Evolutionary conservation across 2,888 invertebrate genomes (phyloP).

Genomic region (Cryptosula pallasiana): DNA sequence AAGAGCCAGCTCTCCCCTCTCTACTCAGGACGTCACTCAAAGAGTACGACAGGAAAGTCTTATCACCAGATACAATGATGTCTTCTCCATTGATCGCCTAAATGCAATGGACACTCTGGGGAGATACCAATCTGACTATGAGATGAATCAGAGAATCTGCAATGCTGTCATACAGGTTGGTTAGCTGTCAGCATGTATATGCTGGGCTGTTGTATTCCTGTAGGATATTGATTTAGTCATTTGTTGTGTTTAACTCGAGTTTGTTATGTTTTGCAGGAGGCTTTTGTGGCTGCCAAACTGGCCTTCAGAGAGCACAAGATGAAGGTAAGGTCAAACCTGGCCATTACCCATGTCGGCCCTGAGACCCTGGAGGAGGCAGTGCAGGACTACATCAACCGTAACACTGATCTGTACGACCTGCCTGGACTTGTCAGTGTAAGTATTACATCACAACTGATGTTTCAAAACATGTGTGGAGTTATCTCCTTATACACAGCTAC

Average conservation of each 20-base stretch:
- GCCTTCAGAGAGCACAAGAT: conserved; percentile 52
- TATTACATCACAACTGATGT: too few relatives aligned
- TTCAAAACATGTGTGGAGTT: too few relatives aligned
- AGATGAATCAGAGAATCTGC: conserved; percentile 51
- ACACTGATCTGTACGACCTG: conserved; percentile 50
- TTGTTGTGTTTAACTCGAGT: too few relatives aligned
- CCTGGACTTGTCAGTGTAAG: conserved; percentile 47
- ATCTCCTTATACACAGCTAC: too few relatives aligned
- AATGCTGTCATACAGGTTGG: conserved; percentile 47
- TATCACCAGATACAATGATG: conserved; percentile 49
- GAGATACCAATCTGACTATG: conserved; percentile 47
- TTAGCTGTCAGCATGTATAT: too few relatives aligned
- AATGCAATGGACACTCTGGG: conserved; percentile 52
- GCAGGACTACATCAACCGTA: conserved; percentile 52
- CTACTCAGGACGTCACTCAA: conserved; percentile 47
- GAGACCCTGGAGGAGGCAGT: conserved; percentile 52
- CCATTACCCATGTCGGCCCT: conserved; percentile 47
- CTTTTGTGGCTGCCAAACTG: conserved; percentile 48
- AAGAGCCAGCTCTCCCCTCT: conserved; percentile 43
- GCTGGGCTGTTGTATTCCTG: too few relatives aligned
- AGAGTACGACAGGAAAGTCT: conserved; percentile 47
- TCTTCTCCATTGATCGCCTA: conserved; percentile 49
- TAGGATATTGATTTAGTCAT: too few relatives aligned
- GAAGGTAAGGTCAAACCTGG: conserved; percentile 50
- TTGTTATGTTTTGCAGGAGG: conserved; percentile 46